Evolutionary conservation across 2,113 vertebrate genomes (phyloP), one percentile per base, ranked within the genome.

Genomic region (Panthera tigris): DNA sequence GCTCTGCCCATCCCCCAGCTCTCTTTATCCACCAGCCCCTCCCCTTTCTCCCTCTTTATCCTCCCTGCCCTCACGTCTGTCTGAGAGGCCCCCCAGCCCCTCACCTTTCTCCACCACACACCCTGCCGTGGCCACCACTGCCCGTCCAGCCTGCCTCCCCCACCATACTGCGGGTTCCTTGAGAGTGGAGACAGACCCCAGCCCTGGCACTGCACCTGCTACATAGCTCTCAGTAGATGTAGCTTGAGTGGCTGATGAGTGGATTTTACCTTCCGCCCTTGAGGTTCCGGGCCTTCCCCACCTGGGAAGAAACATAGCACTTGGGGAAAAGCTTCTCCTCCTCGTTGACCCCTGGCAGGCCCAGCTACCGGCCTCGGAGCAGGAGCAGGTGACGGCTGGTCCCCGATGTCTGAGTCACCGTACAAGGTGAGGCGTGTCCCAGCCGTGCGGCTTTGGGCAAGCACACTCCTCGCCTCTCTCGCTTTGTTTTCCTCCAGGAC

Each of bases 341-440:
- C 5, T 10, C 18, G 11, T 31, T 6, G 21, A 27, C 5, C n/a
- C 80, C n/a, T 4, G 5, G 65, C 50, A 15, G 39, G 10, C 55
- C 29, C 11, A 18, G 65, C 3, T 3, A 36, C 41, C 66, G 12
- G 4, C n/a, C 41, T 3, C 5, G 0, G 57, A 9, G 23, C 55
- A 16, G 74, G n/a, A 88, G 8, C 14, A 4, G 7, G 3, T 21
- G 3, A 1, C 14, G 10, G 29, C 5, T 13, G 12, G 15, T 2
- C 10, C 3, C 2, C 0, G 0, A 7, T 0, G 7, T 41, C 21
- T 14, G 71, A 21, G 29, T 63, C 25, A 0, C 25, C 27, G 61
- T 3, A 27, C 61, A 19, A 21, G 25, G 61, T 63, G 33, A 14
- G 15, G n/a, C 15, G 1, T 7, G 19, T 25, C 33, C 55, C 82